These are phyloP conservation scores for Bombus affinis DNA, from an alignment of 1,140 invertebrate species.

Conservation along the genomic window DNA sequence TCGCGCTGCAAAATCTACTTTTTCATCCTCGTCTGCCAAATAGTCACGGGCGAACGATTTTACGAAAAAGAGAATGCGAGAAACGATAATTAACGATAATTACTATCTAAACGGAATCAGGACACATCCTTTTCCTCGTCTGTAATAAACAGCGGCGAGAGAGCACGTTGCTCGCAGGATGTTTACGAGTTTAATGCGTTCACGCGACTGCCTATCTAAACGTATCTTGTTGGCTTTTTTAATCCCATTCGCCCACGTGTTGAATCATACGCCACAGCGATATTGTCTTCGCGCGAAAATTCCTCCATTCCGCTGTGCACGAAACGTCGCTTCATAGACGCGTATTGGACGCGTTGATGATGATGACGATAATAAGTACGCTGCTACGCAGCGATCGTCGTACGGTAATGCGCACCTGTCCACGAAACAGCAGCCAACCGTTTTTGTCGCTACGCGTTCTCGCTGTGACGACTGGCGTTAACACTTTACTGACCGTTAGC, in stretches of 20 bases:
- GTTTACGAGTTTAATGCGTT: constrained; percentile 54
- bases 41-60: not conserved
- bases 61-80: not conserved
- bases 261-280: constrained; percentile 11
- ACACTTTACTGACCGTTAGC: too few species aligned
- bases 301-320: too few species aligned
- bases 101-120: constrained; percentile 42
- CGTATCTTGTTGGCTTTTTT: constrained; percentile 47
- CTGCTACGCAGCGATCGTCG: too few species aligned
- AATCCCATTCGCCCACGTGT: constrained; percentile 49
- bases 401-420: too few species aligned
- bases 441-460: too few species aligned
- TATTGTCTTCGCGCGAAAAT: constrained; percentile 20
- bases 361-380: too few species aligned
- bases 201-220: not conserved
- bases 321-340: too few species aligned
- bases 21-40: not conserved
- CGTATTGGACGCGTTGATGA: too few species aligned
- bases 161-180: constrained; percentile 45
- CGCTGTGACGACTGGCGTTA: too few species aligned
- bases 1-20: not conserved
- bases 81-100: constrained; percentile 14
- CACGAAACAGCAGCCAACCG: too few species aligned
- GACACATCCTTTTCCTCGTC: constrained; percentile 38
- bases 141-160: not conserved